These are phyloP conservation scores for Steinernema scapterisci DNA, from an alignment of 2,888 invertebrate genomes.

Conservation along the genomic window DNA sequence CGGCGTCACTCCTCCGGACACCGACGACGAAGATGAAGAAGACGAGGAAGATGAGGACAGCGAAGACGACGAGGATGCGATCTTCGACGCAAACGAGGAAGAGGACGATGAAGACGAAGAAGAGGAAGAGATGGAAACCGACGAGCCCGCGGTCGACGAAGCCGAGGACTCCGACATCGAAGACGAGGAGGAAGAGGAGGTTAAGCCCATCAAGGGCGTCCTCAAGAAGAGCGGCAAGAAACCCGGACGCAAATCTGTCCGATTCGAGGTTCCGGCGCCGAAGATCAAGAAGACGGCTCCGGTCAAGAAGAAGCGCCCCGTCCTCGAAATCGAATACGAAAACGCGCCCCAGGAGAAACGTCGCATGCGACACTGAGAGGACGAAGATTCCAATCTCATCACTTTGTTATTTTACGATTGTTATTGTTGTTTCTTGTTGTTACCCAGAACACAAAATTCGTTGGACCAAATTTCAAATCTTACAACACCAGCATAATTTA, in stretches of 20 bases:
- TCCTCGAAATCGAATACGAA: constrained; percentile 62
- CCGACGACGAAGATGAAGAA: constrained; percentile 48
- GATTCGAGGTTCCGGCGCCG: constrained; percentile 35
- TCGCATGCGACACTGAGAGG: constrained; percentile 29
- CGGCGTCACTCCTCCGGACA: constrained; percentile 48
- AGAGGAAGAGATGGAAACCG: constrained; percentile 34
- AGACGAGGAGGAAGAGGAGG: constrained; percentile 41
- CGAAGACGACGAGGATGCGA: constrained; percentile 37
- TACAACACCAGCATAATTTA: not conserved
- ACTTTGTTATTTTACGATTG: constrained; percentile 33
- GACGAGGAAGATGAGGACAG: constrained; percentile 38
- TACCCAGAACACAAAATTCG: not conserved
- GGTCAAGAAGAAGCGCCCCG: constrained; percentile 42
- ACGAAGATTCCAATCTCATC: not conserved
- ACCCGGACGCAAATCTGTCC: constrained; percentile 1
- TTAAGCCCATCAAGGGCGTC: constrained; percentile 18
- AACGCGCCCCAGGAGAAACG: constrained; percentile 49
- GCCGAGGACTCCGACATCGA: constrained; percentile 37
- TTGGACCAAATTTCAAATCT: not conserved
- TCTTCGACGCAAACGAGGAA: constrained; percentile 33
- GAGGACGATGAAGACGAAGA: constrained; percentile 38
- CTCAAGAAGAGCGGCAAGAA: constrained; percentile 34
- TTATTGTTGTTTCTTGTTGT: constrained; percentile 23
- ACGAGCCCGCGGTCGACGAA: constrained; percentile 6
- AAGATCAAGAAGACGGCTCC: constrained; percentile 40